These are phyloP conservation scores for Leptoclinus maculatus DNA, from an alignment of 2,797 vertebrate genomes.

Conservation along the genomic window DNA sequence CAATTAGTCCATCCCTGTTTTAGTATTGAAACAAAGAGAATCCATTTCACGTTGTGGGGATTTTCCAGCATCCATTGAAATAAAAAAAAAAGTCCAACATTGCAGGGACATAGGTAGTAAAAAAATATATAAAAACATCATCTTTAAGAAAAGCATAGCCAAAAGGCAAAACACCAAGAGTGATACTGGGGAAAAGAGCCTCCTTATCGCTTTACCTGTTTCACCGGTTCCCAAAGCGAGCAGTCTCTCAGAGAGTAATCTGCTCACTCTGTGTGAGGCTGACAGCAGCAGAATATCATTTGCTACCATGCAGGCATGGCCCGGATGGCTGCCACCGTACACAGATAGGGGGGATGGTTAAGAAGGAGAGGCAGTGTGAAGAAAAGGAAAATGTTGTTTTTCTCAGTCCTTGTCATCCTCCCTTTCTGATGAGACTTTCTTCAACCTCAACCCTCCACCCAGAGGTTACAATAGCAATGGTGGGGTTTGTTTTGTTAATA, in stretches of 20 bases:
- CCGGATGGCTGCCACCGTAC: conserved; percentile 53
- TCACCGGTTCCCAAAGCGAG: conserved; percentile 59
- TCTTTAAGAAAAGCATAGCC: conserved; percentile 37
- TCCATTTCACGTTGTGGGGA: conserved; percentile 6
- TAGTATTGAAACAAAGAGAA: neutral
- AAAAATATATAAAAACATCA: conserved; percentile 21
- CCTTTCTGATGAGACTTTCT: conserved; percentile 40
- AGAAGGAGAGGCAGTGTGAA: conserved; percentile 46
- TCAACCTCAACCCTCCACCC: conserved; percentile 41
- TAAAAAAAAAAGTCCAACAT: conserved; percentile 8
- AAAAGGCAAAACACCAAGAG: conserved; percentile 55
- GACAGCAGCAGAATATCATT: conserved; percentile 70
- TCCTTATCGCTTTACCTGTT: conserved; percentile 66
- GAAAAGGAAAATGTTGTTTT: conserved; percentile 60
- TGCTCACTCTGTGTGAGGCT: conserved; percentile 55
- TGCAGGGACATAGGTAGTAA: conserved; percentile 11
- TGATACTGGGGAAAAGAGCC: conserved; percentile 55
- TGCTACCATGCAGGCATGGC: conserved; percentile 51
- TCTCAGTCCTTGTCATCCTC: conserved; percentile 51
- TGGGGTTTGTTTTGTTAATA: conserved; percentile 13
- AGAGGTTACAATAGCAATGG: conserved; percentile 31
- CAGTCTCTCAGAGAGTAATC: conserved; percentile 59
- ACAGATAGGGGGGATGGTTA: conserved; percentile 53
- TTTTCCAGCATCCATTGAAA: conserved; percentile 24
- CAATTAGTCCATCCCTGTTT: neutral